Base-by-base conservation (phyloP, 2,113 vertebrate genomes). In the Cochlearius cochlearius region DNA sequence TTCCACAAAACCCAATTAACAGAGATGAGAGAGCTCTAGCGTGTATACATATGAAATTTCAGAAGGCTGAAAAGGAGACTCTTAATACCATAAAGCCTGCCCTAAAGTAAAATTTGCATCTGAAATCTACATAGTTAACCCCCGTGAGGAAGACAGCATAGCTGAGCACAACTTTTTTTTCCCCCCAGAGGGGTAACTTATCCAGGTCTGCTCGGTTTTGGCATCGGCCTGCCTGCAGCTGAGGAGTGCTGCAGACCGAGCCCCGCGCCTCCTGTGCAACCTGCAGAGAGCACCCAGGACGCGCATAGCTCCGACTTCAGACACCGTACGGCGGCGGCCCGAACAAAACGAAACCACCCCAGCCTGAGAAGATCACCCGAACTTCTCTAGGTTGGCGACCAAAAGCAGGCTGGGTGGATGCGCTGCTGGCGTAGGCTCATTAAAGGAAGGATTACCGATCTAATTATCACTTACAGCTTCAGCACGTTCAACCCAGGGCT, bases 1-100 rank as follows among this genome's bases (percentile, higher is more conserved):
- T 96, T 94, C 93, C 96, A 96, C 89, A 92, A 92, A 96, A 96
- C 88, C 92, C 95, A 94, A 62, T 94, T 89, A 95, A 80, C 81
- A 94, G 88, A 97, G 96, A 92, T 81, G 95, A 94, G 88, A 96
- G 94, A 95, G 66, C 41, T 87, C 86, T 89, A 68, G 74, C 73
- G 21, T 93, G 79, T 69, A 93, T 94, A 94, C 84, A 82, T 93
- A 88, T 63, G 92, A 78, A 90, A 94, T 93, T 97, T 92, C 69
- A 96, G 96, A 94, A 96, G 94, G 83, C 79, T 79, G 87, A 85
- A 88, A 85, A 92, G 95, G 79, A 94, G 95, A 66, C 58, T 94
- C 69, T 72, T 91, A 94, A 92, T 95, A 92, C 94, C 52, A 71
- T 85, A 93, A 94, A 97, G 77, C 85, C 64, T 93, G 75, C 86